A percentile compares a stretch with the other conserved stretches of the same genome.
phyloP scores from a whole-genome alignment of 2,113 vertebrate species.

The Brachirus orientalis region DNA sequence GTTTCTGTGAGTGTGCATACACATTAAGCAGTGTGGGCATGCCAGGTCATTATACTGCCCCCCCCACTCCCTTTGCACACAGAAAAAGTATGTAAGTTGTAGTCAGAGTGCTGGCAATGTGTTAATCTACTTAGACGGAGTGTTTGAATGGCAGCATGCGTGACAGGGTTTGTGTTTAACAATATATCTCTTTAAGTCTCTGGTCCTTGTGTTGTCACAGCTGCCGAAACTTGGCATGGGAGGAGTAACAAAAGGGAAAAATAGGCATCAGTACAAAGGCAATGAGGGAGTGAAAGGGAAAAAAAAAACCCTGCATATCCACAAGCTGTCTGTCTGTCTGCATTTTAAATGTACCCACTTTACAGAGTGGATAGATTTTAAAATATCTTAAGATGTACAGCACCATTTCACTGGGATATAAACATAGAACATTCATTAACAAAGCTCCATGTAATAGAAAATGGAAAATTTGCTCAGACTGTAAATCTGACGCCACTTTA shows the following conservation, averaged over 20 bases:
- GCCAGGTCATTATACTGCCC: constrained; percentile 50
- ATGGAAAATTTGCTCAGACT: constrained; percentile 28
- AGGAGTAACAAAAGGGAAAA: constrained; percentile 41
- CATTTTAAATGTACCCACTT: constrained; percentile 11
- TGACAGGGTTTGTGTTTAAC: constrained; percentile 63
- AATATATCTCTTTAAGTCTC: constrained; percentile 70
- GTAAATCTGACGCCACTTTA: constrained; percentile 42
- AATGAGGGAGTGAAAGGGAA: constrained; percentile 27
- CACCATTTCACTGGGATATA: not conserved
- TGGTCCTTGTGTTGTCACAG: constrained; percentile 69
- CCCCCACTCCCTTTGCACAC: constrained; percentile 18
- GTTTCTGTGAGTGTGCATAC: constrained; percentile 1
- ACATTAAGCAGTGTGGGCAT: constrained; percentile 37
- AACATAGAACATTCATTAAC: constrained; percentile 20
- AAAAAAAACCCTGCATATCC: constrained; percentile 8
- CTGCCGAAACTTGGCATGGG: constrained; percentile 67
- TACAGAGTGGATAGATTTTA: not conserved
- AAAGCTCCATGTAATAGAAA: not conserved
- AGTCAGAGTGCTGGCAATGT: constrained; percentile 44
- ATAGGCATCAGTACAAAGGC: constrained; percentile 39
- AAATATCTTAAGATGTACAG: not conserved
- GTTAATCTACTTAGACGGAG: constrained; percentile 69
- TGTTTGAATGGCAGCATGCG: constrained; percentile 58
- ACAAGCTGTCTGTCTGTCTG: constrained; percentile 35
- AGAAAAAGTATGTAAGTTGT: constrained; percentile 42